A percentile compares a stretch with the other conserved stretches of the same genome.
These are phyloP conservation scores for Probosciger aterrimus DNA, from an alignment of 2,113 vertebrate species.

Conservation along the genomic window DNA sequence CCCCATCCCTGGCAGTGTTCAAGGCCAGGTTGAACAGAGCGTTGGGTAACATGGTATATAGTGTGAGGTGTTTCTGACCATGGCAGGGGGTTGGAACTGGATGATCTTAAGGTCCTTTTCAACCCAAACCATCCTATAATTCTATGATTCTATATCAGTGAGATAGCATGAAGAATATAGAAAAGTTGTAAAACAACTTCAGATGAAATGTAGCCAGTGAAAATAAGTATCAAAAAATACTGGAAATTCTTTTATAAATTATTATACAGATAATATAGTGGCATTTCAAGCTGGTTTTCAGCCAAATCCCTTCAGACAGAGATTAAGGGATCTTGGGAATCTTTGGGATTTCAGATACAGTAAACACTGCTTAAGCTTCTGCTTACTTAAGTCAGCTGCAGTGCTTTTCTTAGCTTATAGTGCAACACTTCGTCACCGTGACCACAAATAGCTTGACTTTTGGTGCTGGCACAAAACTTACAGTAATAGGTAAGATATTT, in stretches of 20 bases:
- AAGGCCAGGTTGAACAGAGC: not conserved
- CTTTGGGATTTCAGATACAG: not conserved
- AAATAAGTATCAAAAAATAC: not conserved
- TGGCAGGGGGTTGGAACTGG: not conserved
- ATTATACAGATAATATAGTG: not conserved
- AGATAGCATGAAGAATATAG: not conserved
- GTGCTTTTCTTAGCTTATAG: not conserved
- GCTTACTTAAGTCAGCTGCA: not conserved
- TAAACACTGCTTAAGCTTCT: not conserved
- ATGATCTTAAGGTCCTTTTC: not conserved
- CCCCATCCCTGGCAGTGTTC: not conserved
- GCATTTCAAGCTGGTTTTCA: not conserved
- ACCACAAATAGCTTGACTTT: constrained; percentile 12
- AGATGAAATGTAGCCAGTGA: not conserved
- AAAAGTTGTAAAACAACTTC: not conserved
- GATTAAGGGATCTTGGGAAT: not conserved
- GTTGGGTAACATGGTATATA: not conserved
- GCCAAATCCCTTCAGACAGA: not conserved
- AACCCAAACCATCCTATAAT: not conserved
- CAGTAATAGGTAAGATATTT: constrained; percentile 76
- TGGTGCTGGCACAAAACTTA: constrained; percentile 79
- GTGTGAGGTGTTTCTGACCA: not conserved
- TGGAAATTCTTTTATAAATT: not conserved
- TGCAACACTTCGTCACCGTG: constrained; percentile 32
- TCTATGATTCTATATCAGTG: not conserved